These are phyloP conservation scores for Listronotus bonariensis DNA, from an alignment of 1,140 invertebrate genomes.

Conservation along the genomic window DNA sequence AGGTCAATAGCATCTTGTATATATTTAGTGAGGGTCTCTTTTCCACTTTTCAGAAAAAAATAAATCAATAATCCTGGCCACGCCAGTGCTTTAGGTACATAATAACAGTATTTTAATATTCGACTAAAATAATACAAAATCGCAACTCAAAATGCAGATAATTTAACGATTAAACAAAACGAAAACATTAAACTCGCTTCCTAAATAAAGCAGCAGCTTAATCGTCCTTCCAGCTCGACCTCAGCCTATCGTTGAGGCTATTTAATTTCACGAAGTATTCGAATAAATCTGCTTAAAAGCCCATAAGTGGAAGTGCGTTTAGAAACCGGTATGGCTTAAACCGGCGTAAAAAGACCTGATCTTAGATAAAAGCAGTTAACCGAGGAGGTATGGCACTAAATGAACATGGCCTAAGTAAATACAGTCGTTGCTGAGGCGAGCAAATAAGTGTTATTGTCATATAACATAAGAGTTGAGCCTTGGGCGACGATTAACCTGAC, in stretches of 20 bases:
- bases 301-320: constrained; percentile 24
- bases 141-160: too few relatives aligned
- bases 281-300: constrained; percentile 31
- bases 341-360: constrained; percentile 29
- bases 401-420: constrained; percentile 31
- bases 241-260: constrained; percentile 8
- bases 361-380: constrained; percentile 34
- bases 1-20: too few relatives aligned
- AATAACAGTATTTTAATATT: too few relatives aligned
- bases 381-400: constrained; percentile 32
- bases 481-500: constrained; percentile 14
- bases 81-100: too few relatives aligned
- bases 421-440: constrained; percentile 27
- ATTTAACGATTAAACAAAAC: too few relatives aligned
- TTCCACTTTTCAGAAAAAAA: too few relatives aligned
- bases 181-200: too few relatives aligned
- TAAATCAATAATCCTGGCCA: too few relatives aligned
- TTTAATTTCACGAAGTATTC: constrained; percentile 31
- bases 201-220: too few relatives aligned
- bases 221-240: too few relatives aligned
- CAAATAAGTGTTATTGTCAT: constrained; percentile 31
- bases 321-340: constrained; percentile 29
- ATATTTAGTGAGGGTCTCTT: too few relatives aligned
- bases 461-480: constrained; percentile 6
- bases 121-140: too few relatives aligned